Evolutionary conservation across 2,113 vertebrate genomes (phyloP), one percentile per base, ranked within the genome.

Genomic region (Argyrosomus japonicus): DNA sequence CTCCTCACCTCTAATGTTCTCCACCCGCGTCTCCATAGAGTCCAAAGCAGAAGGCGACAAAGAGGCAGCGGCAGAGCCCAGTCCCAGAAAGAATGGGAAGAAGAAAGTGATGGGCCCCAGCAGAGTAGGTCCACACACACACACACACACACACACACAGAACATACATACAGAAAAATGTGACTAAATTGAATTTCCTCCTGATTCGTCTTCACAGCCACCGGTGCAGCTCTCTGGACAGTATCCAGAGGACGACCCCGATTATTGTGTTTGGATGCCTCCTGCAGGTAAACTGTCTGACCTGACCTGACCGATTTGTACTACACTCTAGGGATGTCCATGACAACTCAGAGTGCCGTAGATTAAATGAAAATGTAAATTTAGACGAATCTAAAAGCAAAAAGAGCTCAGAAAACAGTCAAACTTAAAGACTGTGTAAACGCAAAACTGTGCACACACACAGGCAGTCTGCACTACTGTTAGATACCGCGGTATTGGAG

Each of bases 191-290:
- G 0, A 63, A 60, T 65, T 13, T 36, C 12, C 25, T 76, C 23
- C 0, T 23, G 53, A 19, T 83, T 5, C 63, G 32, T 62, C 50
- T 82, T 71, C 82, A 85, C 64, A 99, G 97, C 91, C 93, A 58
- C 93, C 96, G 1, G 77, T 58, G 4, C 84, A 95, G 85, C 93
- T 96, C 47, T 95, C 96, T 7, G 93, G 94, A 14, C 92, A 94
- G 82, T 99, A 99, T 87, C 97, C 98, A 65, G 96, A 97, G 67
- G 96, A 99, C 69, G 98, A 99, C 84, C 98, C 98, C 15, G 97
- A 99, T 93, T 99, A 99, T 77, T 98, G 97, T 53, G 93, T 99
- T 21, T 99, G 98, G 98, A 56, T 99, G 56, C 98, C 98, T 64
- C 98, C 98, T 89, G 88, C 94, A 96, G 98, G 98, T 99, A 96